Conservation (phyloP, 2,113 vertebrate species). For the Oryzias woworae region DNA sequence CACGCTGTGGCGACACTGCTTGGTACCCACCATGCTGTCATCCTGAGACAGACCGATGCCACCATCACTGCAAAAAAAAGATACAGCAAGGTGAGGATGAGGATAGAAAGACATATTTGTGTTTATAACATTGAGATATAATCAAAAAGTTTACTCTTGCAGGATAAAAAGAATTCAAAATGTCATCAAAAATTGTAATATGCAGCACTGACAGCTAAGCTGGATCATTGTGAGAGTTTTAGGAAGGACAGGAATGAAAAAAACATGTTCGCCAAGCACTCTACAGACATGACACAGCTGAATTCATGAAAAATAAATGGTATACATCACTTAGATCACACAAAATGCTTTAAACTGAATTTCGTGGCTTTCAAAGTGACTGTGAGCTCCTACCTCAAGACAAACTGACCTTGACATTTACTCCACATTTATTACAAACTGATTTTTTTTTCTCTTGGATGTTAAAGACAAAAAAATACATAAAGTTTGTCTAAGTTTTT, state of each 20-base stretch:
- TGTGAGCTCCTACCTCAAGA: too few species aligned
- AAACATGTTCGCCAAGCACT: constrained; percentile 18
- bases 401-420: too few species aligned
- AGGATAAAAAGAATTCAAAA: constrained; percentile 22
- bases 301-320: constrained; percentile 12
- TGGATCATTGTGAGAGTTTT: constrained; percentile 14
- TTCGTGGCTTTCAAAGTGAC: too few species aligned
- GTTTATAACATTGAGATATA: constrained; percentile 1
- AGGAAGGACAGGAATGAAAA: constrained; percentile 25
- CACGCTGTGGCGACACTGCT: constrained; percentile 92
- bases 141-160: constrained; percentile 42
- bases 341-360: too few species aligned
- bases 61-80: constrained; percentile 81
- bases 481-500: too few species aligned
- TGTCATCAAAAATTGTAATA: constrained; percentile 33
- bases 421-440: too few species aligned
- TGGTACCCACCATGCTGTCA: constrained; percentile 95
- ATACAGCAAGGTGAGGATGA: not conserved
- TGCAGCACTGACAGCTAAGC: constrained; percentile 32
- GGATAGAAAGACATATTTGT: constrained; percentile 2
- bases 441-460: too few species aligned
- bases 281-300: constrained; percentile 1
- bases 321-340: not conserved
- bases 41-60: constrained; percentile 93
- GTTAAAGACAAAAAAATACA: too few species aligned